Conservation (phyloP, 2,113 vertebrate species). For the Murina feae region DNA sequence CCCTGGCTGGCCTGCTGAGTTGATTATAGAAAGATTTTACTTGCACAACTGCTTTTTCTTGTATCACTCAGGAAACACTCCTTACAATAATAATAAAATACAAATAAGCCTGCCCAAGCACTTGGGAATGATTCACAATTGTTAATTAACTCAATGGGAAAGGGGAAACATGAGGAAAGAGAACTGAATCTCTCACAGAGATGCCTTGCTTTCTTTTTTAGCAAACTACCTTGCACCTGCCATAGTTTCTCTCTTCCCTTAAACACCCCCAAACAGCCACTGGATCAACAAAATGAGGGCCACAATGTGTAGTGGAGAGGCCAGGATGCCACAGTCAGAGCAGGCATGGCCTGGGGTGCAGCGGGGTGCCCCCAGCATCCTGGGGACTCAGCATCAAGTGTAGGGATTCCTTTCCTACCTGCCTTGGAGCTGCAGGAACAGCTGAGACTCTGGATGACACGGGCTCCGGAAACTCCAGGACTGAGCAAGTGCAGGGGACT, state of each 20-base stretch:
- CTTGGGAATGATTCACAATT: not conserved
- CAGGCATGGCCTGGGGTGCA: not conserved
- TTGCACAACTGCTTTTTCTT: not conserved
- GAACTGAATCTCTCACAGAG: not conserved
- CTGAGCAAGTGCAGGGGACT: not conserved
- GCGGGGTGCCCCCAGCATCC: no score
- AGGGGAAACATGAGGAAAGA: not conserved
- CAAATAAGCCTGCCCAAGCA: not conserved
- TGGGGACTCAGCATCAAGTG: not conserved
- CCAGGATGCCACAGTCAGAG: not conserved
- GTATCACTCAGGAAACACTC: not conserved
- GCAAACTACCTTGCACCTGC: not conserved
- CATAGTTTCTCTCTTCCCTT: not conserved
- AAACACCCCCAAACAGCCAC: not conserved
- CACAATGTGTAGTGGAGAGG: not conserved
- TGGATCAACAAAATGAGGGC: not conserved
- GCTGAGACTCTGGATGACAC: fast-evolving
- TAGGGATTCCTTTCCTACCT: not conserved
- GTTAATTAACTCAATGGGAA: not conserved
- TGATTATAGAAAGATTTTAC: not conserved
- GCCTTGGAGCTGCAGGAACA: not conserved
- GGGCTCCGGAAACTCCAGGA: not conserved
- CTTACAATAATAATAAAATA: not conserved
- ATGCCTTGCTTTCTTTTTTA: not conserved
- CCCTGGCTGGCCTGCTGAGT: not conserved